These are phyloP conservation scores for Invenusta paracnida DNA, from an alignment of 2,888 invertebrate species.

Conservation along the genomic window DNA sequence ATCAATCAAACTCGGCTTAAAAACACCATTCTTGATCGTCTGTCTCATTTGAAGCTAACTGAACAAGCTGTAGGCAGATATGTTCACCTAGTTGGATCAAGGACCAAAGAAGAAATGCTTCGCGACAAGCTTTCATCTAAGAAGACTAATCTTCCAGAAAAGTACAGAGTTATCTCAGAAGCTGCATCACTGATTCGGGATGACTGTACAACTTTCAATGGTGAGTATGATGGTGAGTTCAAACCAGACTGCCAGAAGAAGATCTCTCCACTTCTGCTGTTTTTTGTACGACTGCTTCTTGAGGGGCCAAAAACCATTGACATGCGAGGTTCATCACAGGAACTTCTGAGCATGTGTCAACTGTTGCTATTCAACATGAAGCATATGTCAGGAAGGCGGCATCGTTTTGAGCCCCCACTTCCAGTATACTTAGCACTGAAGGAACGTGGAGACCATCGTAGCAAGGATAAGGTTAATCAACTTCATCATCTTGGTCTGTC, in stretches of 20 bases:
- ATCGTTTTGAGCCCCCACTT: conserved; percentile 12
- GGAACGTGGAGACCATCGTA: conserved; percentile 26
- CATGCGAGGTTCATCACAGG: conserved; percentile 14
- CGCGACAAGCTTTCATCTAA: neutral
- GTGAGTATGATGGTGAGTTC: neutral
- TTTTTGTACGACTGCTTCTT: neutral
- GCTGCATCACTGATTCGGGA: neutral
- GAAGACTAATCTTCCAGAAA: neutral
- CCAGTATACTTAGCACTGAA: neutral
- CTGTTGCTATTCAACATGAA: conserved; percentile 17
- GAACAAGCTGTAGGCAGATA: neutral
- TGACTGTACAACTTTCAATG: neutral
- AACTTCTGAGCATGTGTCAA: neutral
- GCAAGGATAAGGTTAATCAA: conserved; percentile 13
- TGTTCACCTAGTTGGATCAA: neutral
- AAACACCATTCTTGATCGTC: neutral
- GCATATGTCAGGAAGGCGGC: conserved; percentile 11
- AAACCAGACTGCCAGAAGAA: neutral
- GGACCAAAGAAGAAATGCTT: neutral
- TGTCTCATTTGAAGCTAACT: neutral
- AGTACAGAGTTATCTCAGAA: neutral
- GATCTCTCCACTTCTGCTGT: neutral
- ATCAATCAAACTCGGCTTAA: neutral
- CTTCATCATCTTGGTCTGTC: conserved; percentile 17
- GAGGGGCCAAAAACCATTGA: neutral